A percentile compares a stretch with the other conserved stretches of the same genome.
Evolutionary conservation across 2,113 vertebrate species (phyloP).

Genomic region (Thunnus thynnus): DNA sequence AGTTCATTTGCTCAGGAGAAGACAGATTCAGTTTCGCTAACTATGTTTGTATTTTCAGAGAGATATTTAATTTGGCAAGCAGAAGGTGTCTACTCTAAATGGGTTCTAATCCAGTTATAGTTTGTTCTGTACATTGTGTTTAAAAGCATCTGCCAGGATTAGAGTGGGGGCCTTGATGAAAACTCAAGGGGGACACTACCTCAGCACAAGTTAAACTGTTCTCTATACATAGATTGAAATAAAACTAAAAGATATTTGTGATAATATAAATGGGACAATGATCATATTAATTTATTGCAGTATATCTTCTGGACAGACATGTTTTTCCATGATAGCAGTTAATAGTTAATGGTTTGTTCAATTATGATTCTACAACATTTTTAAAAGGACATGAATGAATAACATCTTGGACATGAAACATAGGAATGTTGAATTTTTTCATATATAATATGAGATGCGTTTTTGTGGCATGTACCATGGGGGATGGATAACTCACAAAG

Average conservation of each 20-base stretch:
- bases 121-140: constrained; percentile 32
- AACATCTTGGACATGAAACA: background rate
- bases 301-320: too few relatives aligned
- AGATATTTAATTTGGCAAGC: constrained; percentile 53
- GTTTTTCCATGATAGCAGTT: background rate
- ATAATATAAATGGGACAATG: background rate
- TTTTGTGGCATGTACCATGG: background rate
- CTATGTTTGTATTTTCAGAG: constrained; percentile 58
- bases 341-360: background rate
- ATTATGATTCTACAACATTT: background rate
- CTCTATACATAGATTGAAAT: background rate
- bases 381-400: background rate
- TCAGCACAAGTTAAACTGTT: background rate
- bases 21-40: constrained; percentile 58
- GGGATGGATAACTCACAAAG: background rate
- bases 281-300: background rate
- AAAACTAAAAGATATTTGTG: background rate
- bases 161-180: background rate
- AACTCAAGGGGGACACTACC: background rate
- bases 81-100: constrained; percentile 34
- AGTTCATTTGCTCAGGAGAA: constrained; percentile 38
- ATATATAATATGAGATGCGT: background rate
- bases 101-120: constrained; percentile 36
- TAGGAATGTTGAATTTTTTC: background rate
- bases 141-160: constrained; percentile 29